These are phyloP conservation scores for Marisa cornuarietis DNA, from an alignment of 1,140 invertebrate genomes.

Conservation along the genomic window DNA sequence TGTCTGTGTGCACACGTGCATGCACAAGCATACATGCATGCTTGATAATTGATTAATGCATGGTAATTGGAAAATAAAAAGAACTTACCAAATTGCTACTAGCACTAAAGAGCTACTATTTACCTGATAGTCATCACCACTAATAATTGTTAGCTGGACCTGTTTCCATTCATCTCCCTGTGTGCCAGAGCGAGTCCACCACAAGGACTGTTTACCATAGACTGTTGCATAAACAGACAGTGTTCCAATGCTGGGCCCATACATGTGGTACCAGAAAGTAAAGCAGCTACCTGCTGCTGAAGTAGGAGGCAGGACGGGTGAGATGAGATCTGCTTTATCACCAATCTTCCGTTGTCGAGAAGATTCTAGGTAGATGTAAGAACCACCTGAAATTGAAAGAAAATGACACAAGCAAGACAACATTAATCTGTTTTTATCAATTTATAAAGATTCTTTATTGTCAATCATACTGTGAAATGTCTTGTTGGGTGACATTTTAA, in stretches of 20 bases:
- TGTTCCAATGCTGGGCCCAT: slow-evolving; percentile 67
- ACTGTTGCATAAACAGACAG: slow-evolving; percentile 44
- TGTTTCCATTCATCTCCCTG: slow-evolving; percentile 53
- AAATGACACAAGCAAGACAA: slow-evolving; percentile 53
- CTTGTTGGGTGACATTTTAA: too few species aligned
- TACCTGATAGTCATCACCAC: slow-evolving; percentile 53
- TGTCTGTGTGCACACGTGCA: neutral
- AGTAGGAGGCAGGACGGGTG: slow-evolving; percentile 40
- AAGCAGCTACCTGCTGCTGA: slow-evolving; percentile 39
- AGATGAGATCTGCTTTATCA: slow-evolving; percentile 53
- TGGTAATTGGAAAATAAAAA: neutral
- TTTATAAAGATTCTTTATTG: too few species aligned
- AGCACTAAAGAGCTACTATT: slow-evolving; percentile 3
- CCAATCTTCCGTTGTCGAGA: slow-evolving; percentile 68
- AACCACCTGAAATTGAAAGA: slow-evolving; percentile 73
- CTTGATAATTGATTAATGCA: too few species aligned
- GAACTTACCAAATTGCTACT: neutral
- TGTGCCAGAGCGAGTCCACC: slow-evolving; percentile 45
- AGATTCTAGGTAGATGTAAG: slow-evolving; percentile 77
- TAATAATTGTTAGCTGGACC: slow-evolving; percentile 48
- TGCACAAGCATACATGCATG: neutral
- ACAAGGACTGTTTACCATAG: neutral
- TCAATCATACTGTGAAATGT: too few species aligned
- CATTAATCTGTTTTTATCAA: too few species aligned
- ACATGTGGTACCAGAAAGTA: slow-evolving; percentile 81